phyloP scores from a whole-genome alignment of 35 echinoderm and acorn worm genomes.

The Diadema setosum region DNA sequence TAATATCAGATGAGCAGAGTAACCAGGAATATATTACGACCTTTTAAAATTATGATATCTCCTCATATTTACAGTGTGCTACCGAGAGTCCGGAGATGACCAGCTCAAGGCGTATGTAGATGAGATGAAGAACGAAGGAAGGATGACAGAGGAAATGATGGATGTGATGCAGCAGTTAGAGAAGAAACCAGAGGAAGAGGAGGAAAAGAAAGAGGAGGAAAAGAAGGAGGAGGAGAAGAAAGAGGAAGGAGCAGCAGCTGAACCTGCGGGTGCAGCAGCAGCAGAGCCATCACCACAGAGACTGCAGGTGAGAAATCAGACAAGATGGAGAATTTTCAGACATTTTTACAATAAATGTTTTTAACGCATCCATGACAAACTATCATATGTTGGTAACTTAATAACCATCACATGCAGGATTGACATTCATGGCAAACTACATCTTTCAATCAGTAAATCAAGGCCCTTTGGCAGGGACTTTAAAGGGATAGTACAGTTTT shows the following conservation, averaged over 20 bases:
- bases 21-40: no score
- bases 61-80: constrained; percentile 52
- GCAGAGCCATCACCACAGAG: neutral
- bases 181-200: constrained; percentile 39
- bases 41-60: neutral
- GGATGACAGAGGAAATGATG: constrained; percentile 77
- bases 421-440: neutral
- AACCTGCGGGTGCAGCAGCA: neutral
- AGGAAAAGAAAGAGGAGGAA: neutral
- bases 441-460: neutral
- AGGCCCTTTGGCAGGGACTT: neutral
- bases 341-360: neutral
- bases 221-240: neutral
- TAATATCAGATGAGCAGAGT: no score
- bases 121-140: constrained; percentile 64
- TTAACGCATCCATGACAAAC: neutral
- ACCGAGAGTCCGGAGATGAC: constrained; percentile 59
- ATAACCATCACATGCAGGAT: neutral
- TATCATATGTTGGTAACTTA: neutral
- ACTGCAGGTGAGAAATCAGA: neutral
- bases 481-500: neutral
- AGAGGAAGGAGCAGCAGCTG: neutral
- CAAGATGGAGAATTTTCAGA: neutral
- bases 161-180: constrained; percentile 61
- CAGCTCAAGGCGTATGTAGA: constrained; percentile 54